Base-by-base conservation (phyloP, 2,113 vertebrate genomes). In the Ictidomys tridecemlineatus region DNA sequence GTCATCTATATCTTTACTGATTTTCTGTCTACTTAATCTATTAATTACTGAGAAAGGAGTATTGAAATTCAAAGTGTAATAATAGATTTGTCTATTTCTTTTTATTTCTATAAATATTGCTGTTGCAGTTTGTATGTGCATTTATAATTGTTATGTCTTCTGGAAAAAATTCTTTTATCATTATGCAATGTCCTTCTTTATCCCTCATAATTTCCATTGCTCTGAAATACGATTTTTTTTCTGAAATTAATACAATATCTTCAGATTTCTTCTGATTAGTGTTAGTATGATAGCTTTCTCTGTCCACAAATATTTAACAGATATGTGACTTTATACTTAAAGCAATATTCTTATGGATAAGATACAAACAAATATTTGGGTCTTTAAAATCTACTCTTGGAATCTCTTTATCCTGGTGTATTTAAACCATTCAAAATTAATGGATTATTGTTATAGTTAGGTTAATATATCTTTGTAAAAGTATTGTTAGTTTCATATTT, bases 401-500 rank as follows among this genome's bases (percentile, higher is more conserved):
- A 83, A 67, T 39, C 10, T 73, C 39, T 85, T 51, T 93, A 53
- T 53, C 20, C 9, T 89, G 11, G 32, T 69, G 48, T 74, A 72
- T 74, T 85, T 70, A 45, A 92, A 72, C 8, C 10, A 72, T 77
- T 82, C 39, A 89, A 74, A 95, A 76, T 76, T 45, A 85, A 61
- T 85, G 32, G 30, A 14, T 61, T 74, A 61, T 69, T 85, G 37
- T 69, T 78, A 34, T 51, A 85, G 39, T 28, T 70, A 58, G 28
- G n/a, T 84, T 69, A 67, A n/a, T 84, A 67, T 73, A 42, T 48
- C 13, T 93, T 89, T 92, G 14, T 17, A 70, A 93, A 14, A 67
- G 8, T 70, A 61, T 91, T 85, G 32, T 69, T 79, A 42, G 20
- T 73, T 92, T 89, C 28, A 67, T 80, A 13, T 94, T 89, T 92